Base-by-base conservation (phyloP, 2,888 invertebrate species). In the Brenthis daphne region DNA sequence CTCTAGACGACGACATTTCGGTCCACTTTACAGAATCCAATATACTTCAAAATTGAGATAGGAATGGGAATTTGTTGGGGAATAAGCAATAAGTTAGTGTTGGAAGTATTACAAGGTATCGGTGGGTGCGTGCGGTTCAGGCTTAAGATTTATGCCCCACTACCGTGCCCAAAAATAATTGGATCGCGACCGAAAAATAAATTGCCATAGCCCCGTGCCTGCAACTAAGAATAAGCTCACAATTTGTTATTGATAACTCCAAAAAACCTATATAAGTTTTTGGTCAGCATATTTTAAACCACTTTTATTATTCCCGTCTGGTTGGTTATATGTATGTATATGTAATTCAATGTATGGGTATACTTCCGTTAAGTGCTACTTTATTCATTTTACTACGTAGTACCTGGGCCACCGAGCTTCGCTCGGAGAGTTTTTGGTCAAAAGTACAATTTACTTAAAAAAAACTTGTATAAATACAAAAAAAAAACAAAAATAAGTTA, bases 111-210 rank as follows among this genome's bases (percentile, higher is more conserved):
- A 73, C 74, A 74, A 77, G 79, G 79, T 75, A 73, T 68, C 74
- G 72, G 74, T 72, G 77, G 79, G 81, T 81, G 84, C 82, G 86
- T 83, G 81, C 78, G 79, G 76, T 73, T 76, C 77, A 72, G 67
- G 76, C 77, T 74, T 76, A 79, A 80, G 85, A 86, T 78, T 76
- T 77, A 78, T 90, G 84, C 84, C 78, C 80, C 82, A 85, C 85
- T 86, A 88, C 85, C 88, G 83, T 85, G 86, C 87, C 89, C 86
- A 84, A 87, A 90, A 92, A 91, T 91, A 91, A 92, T 91, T 91
- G 90, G 90, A 87, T 85, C 79, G 84, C 84, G 84, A 86, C 85
- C 88, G 88, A 88, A 89, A 90, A 88, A 92, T 90, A 91, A 90
- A 89, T 90, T 85, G 87, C 82, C 78, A 78, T 70, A 79, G 78